Evolutionary conservation across 2,888 invertebrate genomes (phyloP).

Genomic region (Drosophila multiciliata): DNA sequence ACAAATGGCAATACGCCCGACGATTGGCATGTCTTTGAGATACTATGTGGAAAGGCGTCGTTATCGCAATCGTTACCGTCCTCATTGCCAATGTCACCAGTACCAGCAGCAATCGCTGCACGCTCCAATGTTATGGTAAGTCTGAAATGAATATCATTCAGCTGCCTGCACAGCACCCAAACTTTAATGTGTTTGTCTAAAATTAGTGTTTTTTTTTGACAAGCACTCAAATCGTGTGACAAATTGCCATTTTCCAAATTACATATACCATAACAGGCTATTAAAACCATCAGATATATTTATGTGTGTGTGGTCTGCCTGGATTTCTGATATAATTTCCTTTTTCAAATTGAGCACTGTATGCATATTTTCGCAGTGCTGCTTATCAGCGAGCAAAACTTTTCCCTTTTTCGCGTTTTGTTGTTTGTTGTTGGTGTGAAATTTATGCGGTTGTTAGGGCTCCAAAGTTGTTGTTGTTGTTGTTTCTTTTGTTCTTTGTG

Average conservation of each 20-base stretch:
- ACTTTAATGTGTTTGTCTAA: conserved; percentile 34
- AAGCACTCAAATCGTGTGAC: conserved; percentile 65
- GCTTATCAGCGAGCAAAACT: conserved; percentile 50
- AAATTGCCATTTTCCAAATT: conserved; percentile 58
- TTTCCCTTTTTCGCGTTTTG: conserved; percentile 13
- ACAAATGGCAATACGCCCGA: conserved; percentile 86
- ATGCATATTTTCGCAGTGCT: conserved; percentile 22
- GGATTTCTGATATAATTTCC: conserved; percentile 25
- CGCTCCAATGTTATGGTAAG: conserved; percentile 33
- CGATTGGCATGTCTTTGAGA: conserved; percentile 91
- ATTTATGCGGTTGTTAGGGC: conserved; percentile 79
- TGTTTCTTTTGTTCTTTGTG: conserved; percentile 10
- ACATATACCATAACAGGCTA: conserved; percentile 14
- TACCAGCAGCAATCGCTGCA: conserved; percentile 5
- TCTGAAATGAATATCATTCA: conserved; percentile 6
- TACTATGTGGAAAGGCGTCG: conserved; percentile 85
- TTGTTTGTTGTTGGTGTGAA: conserved; percentile 62
- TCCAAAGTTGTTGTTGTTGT: conserved; percentile 34
- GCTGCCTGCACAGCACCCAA: neutral
- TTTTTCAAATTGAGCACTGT: conserved; percentile 22
- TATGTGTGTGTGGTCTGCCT: conserved; percentile 33
- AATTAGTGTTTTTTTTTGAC: conserved; percentile 35
- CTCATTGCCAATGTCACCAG: conserved; percentile 55
- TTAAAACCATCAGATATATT: conserved; percentile 14
- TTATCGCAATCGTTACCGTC: conserved; percentile 9